A percentile compares a stretch with the other conserved stretches of the same genome.
Conservation (phyloP, 2,113 vertebrate genomes). For the Lycaon pictus region DNA sequence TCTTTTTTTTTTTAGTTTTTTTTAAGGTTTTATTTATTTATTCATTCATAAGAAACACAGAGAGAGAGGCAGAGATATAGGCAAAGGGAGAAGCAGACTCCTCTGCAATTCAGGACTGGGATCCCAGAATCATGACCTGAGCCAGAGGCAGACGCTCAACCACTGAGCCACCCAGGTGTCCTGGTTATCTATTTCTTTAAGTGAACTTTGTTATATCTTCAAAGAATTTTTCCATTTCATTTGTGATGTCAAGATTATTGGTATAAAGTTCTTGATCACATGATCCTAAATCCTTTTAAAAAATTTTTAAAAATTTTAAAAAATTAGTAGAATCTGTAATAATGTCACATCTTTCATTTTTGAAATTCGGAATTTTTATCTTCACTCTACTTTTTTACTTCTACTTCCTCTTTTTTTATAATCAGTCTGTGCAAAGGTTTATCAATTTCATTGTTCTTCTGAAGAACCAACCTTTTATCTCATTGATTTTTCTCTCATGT, state of each 20-base stretch:
- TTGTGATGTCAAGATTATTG: background rate
- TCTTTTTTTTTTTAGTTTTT: background rate
- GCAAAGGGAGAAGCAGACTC: no score
- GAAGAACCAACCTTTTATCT: background rate
- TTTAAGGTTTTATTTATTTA: no score
- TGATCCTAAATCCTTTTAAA: background rate
- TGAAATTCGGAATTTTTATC: background rate
- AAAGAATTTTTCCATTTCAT: conserved; percentile 1
- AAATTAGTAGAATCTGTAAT: background rate
- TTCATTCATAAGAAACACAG: no score
- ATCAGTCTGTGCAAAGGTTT: background rate
- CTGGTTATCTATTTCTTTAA: background rate
- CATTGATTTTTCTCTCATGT: conserved; percentile 31
- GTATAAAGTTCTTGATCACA: conserved; percentile 24
- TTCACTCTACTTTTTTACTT: background rate
- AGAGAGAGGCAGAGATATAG: no score
- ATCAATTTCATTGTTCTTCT: conserved; percentile 9
- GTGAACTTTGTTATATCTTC: background rate
- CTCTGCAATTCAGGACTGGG: no score
- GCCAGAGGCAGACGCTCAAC: no score
- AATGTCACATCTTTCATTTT: background rate
- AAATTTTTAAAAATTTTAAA: no score
- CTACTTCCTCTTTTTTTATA: background rate
- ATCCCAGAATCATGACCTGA: no score
- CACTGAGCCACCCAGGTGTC: no score